Percentiles rank a stretch among this genome's conserved stretches.
Evolutionary conservation across 2,113 vertebrate species (phyloP).

Genomic region (Prunella himalayana): DNA sequence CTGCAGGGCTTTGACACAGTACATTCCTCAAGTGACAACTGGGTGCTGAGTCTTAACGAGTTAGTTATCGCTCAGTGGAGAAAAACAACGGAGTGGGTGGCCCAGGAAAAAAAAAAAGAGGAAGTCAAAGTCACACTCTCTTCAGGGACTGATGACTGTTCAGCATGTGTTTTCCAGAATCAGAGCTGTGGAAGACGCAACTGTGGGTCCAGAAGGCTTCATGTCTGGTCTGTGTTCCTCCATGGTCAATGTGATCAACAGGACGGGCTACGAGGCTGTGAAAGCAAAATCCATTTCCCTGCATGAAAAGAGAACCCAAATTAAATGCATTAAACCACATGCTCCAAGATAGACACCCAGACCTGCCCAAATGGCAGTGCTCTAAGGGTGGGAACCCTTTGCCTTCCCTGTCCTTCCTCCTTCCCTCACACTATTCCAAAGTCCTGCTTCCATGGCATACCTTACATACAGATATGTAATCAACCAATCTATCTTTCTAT

Average conservation of each 20-base stretch:
- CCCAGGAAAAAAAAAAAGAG: not conserved
- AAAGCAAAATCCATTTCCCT: conserved; percentile 65
- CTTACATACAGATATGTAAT: not conserved
- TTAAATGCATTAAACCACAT: not conserved
- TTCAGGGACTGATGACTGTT: conserved; percentile 23
- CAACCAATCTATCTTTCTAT: too few species aligned
- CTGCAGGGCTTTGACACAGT: conserved; percentile 75
- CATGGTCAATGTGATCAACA: conserved; percentile 41
- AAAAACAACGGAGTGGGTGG: not conserved
- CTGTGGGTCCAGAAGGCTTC: conserved; percentile 55
- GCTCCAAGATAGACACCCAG: too few species aligned
- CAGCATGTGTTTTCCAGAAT: conserved; percentile 45
- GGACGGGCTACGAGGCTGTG: conserved; percentile 39
- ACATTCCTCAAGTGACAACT: conserved; percentile 78
- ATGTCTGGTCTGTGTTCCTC: conserved; percentile 34
- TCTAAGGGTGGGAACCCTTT: not conserved
- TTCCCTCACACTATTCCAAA: not conserved
- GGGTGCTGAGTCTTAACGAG: conserved; percentile 48
- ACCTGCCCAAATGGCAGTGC: accelerated
- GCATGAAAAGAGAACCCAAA: conserved; percentile 16
- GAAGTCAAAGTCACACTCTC: conserved; percentile 1
- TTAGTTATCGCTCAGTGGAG: conserved; percentile 24
- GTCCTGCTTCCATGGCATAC: not conserved
- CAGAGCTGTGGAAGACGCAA: conserved; percentile 51
- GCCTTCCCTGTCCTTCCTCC: not conserved